These are phyloP conservation scores for Physella acuta DNA, from an alignment of 1,140 invertebrate species.

Conservation along the genomic window DNA sequence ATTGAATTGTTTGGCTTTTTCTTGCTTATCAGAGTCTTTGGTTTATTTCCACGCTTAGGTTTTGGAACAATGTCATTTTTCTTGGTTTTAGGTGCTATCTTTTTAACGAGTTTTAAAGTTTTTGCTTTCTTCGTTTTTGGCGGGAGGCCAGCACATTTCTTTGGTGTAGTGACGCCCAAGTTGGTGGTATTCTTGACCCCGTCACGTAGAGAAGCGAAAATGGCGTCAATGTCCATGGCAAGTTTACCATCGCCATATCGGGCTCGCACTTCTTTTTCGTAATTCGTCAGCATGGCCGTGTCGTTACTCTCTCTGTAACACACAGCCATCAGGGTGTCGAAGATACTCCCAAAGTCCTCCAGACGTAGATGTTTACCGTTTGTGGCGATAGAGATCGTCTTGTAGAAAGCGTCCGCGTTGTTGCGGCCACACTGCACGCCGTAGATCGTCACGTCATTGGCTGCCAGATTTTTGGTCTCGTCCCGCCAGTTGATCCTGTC, in stretches of 20 bases:
- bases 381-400: conserved; percentile 29
- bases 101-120: background rate
- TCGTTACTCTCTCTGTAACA: conserved; percentile 33
- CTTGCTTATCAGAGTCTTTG: conserved; percentile 1
- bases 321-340: conserved; percentile 40
- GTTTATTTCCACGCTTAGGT: background rate
- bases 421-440: conserved; percentile 30
- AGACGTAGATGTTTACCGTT: conserved; percentile 31
- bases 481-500: conserved; percentile 52
- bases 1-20: background rate
- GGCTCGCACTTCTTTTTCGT: conserved; percentile 25
- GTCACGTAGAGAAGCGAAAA: conserved; percentile 30
- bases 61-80: background rate
- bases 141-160: too few species aligned
- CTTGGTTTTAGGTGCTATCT: background rate
- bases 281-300: conserved; percentile 12
- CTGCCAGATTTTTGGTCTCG: conserved; percentile 34
- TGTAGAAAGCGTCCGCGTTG: conserved; percentile 19
- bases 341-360: conserved; percentile 32
- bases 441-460: conserved; percentile 37
- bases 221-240: conserved; percentile 18
- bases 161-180: background rate
- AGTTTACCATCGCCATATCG: background rate
- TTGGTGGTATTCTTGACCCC: conserved; percentile 28
- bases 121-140: background rate